phyloP scores from a whole-genome alignment of 2,888 invertebrate species.

The Mactromeris polynyma region DNA sequence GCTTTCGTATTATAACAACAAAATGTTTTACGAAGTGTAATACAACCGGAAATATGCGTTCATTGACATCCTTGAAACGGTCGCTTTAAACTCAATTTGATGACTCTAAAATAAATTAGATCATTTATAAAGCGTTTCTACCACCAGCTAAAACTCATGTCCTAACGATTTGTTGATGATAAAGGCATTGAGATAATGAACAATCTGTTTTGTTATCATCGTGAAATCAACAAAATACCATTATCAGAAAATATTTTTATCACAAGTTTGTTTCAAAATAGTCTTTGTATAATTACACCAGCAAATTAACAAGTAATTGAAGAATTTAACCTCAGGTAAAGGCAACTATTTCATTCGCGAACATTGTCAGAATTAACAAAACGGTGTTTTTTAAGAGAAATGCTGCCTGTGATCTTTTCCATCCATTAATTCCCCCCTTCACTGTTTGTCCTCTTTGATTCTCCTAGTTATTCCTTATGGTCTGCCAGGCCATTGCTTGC shows the following conservation, averaged over 20 bases:
- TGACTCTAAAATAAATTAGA: constrained; percentile 1
- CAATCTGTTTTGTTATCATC: neutral
- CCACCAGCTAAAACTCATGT: neutral
- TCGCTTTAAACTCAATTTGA: neutral
- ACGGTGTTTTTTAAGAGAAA: too few relatives aligned
- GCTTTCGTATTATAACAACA: too few relatives aligned
- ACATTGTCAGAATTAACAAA: too few relatives aligned
- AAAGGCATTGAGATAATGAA: neutral
- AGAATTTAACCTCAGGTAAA: neutral
- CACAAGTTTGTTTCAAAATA: neutral
- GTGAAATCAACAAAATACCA: neutral
- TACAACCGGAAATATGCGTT: too few relatives aligned
- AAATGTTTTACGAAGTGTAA: too few relatives aligned
- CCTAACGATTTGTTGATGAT: neutral
- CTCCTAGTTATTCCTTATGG: too few relatives aligned
- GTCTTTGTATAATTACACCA: neutral
- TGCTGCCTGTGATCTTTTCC: too few relatives aligned
- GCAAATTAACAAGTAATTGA: neutral
- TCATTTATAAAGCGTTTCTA: neutral
- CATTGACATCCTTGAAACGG: neutral
- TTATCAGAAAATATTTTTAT: neutral
- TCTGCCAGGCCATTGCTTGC: too few relatives aligned
- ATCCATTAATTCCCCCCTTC: too few relatives aligned
- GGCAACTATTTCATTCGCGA: too few relatives aligned
- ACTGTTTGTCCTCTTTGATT: too few relatives aligned